Percentiles rank a stretch among this genome's conserved stretches.
phyloP scores from a whole-genome alignment of 2,113 vertebrate species.

The Pachycephala philippinensis region DNA sequence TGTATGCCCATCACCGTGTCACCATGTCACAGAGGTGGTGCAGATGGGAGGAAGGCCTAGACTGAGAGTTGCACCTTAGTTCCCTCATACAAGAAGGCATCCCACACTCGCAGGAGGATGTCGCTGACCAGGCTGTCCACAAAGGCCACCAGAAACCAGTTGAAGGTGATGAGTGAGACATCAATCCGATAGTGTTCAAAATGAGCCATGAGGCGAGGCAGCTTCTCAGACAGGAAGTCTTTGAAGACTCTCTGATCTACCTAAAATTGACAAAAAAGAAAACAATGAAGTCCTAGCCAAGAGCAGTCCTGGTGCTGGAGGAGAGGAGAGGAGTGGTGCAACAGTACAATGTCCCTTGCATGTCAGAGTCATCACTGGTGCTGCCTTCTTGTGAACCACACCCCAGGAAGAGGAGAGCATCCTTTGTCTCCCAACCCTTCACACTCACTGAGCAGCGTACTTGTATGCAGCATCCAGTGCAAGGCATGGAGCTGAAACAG shows the following conservation, averaged over 20 bases:
- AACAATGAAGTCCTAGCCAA: background rate
- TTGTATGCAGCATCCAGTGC: background rate
- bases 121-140: conserved; percentile 89
- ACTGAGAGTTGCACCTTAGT: conserved; percentile 79
- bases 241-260: conserved; percentile 93
- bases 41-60: background rate
- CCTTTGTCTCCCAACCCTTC: background rate
- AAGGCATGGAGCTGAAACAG: background rate
- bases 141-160: conserved; percentile 94
- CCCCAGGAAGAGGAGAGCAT: background rate
- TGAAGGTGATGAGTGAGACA: conserved; percentile 88
- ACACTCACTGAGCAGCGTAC: background rate
- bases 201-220: conserved; percentile 86
- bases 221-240: conserved; percentile 88
- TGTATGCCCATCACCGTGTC: background rate
- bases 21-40: background rate
- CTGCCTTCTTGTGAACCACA: background rate
- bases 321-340: background rate
- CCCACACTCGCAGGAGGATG: conserved; percentile 90
- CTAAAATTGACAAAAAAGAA: conserved; percentile 55
- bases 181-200: conserved; percentile 81
- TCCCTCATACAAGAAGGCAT: conserved; percentile 92
- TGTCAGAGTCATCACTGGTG: background rate
- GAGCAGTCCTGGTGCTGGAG: background rate
- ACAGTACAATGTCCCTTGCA: background rate